phyloP scores from a whole-genome alignment of 2,888 invertebrate species.

The Catocala sponsa region DNA sequence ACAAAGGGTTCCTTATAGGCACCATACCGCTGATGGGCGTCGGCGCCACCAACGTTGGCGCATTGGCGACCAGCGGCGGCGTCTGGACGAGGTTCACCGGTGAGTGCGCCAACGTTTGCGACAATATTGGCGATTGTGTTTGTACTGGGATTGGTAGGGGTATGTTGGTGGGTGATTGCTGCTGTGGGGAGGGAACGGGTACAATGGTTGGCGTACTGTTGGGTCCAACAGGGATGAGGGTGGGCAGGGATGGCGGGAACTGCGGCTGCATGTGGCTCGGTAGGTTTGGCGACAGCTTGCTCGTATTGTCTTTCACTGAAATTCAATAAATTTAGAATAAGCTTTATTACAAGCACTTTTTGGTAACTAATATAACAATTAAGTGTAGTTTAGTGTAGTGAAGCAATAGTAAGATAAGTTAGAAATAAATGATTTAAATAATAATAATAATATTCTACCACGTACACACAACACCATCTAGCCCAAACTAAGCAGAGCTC shows the following conservation, averaged over 20 bases:
- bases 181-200: conserved; percentile 36
- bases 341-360: no score
- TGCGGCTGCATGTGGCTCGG: conserved; percentile 69
- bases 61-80: conserved; percentile 54
- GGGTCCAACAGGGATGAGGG: conserved; percentile 66
- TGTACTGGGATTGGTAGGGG: conserved; percentile 41
- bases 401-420: no score
- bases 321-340: conserved; percentile 24
- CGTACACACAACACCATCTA: no score
- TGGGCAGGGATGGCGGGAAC: conserved; percentile 66
- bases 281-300: conserved; percentile 56
- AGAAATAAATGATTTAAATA: no score
- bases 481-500: no score
- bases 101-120: conserved; percentile 45
- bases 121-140: conserved; percentile 33
- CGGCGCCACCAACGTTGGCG: conserved; percentile 65
- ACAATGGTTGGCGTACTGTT: conserved; percentile 62
- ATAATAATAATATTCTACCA: no score
- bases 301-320: conserved; percentile 72
- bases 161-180: conserved; percentile 24
- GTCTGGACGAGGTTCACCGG: conserved; percentile 65
- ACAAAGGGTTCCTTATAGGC: conserved; percentile 78
- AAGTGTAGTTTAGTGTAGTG: no score
- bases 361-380: no score
- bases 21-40: conserved; percentile 77